Percentiles rank a stretch among this genome's conserved stretches.
These are phyloP conservation scores for Leptinotarsa lineolata DNA, from an alignment of 1,140 invertebrate genomes.

Conservation along the genomic window DNA sequence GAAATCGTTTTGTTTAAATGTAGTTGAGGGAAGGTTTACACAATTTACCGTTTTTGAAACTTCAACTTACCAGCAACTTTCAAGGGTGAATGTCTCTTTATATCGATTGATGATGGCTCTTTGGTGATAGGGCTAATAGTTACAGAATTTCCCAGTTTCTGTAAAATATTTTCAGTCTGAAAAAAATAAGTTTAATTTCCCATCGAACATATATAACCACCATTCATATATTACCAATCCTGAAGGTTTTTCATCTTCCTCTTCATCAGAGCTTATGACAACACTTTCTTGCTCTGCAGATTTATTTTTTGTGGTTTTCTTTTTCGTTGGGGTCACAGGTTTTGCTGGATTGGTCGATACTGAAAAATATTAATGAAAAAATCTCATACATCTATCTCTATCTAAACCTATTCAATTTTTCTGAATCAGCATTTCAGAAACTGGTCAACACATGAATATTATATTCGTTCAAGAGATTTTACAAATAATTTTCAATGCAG, in stretches of 20 bases:
- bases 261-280: constrained; percentile 69
- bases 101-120: constrained; percentile 48
- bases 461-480: no score
- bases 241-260: constrained; percentile 45
- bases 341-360: neutral
- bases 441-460: neutral
- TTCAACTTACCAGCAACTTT: neutral
- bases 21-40: no score
- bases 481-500: no score
- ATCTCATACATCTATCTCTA: no score
- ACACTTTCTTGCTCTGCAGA: constrained; percentile 65
- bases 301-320: constrained; percentile 43
- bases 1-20: no score
- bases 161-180: constrained; percentile 38
- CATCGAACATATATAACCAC: neutral
- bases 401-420: no score
- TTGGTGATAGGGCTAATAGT: constrained; percentile 47
- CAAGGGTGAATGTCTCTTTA: constrained; percentile 39
- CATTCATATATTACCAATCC: constrained; percentile 34
- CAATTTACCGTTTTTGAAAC: no score
- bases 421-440: neutral
- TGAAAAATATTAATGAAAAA: neutral
- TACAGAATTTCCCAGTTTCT: constrained; percentile 42
- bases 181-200: constrained; percentile 11
- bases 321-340: constrained; percentile 29